Evolutionary conservation across 2,888 invertebrate species (phyloP).

Genomic region (Ophonus ardosiacus): DNA sequence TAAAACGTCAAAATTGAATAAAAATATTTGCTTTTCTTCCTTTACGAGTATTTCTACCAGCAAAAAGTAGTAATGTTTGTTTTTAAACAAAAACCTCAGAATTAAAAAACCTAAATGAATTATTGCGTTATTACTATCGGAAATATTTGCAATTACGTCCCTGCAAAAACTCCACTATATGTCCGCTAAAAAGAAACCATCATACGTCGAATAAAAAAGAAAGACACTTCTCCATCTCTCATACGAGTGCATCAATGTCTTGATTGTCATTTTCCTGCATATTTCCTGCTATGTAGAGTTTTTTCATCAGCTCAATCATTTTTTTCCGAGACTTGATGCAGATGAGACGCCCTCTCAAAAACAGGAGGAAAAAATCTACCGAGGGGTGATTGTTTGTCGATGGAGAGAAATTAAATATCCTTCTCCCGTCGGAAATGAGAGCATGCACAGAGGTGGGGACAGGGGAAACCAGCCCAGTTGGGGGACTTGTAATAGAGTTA

Average conservation of each 20-base stretch:
- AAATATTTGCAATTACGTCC: neutral
- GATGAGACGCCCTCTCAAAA: conserved; percentile 56
- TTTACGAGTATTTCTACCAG: too few species aligned
- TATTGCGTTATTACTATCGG: neutral
- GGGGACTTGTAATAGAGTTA: conserved; percentile 59
- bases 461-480: neutral
- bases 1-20: too few species aligned
- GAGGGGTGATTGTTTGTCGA: conserved; percentile 58
- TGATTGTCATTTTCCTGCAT: conserved; percentile 64
- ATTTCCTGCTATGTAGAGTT: conserved; percentile 45
- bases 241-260: conserved; percentile 52
- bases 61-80: too few species aligned
- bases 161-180: conserved; percentile 17
- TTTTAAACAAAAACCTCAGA: too few species aligned
- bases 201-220: conserved; percentile 30
- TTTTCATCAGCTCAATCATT: neutral
- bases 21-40: too few species aligned
- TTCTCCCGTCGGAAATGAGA: conserved; percentile 57
- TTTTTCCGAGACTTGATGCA: conserved; percentile 56
- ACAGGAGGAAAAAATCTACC: conserved; percentile 50
- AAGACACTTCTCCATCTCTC: neutral
- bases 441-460: neutral
- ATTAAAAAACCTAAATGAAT: neutral
- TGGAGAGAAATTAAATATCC: conserved; percentile 59
- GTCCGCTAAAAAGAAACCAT: conserved; percentile 35